phyloP scores from a whole-genome alignment of 2,113 vertebrate genomes.

The Myxocyprinus asiaticus region DNA sequence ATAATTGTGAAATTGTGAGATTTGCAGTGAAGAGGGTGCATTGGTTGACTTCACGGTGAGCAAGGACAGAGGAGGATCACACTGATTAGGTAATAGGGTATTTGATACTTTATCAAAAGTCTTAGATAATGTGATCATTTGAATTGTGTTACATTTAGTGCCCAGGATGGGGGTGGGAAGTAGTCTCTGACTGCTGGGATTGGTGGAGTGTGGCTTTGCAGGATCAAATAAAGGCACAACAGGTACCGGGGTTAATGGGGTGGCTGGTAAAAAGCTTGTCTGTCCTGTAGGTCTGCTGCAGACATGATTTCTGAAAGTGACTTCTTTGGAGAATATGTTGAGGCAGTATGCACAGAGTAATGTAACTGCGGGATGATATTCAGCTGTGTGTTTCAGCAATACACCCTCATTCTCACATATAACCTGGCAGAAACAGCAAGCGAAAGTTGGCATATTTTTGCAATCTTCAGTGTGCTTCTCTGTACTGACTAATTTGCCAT shows the following conservation, averaged over 20 bases:
- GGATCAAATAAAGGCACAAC: too few species aligned
- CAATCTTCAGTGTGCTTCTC: slow-evolving; percentile 58
- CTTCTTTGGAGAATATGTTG: slow-evolving; percentile 60
- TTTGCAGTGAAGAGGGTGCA: not conserved
- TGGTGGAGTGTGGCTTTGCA: too few species aligned
- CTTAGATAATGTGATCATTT: too few species aligned
- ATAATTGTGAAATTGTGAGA: too few species aligned
- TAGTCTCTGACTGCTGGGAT: too few species aligned
- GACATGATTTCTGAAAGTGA: slow-evolving; percentile 51
- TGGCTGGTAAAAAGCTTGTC: not conserved
- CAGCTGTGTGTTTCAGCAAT: slow-evolving; percentile 58
- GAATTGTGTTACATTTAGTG: not conserved
- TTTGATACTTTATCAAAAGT: too few species aligned
- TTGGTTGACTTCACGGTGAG: not conserved
- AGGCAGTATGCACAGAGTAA: slow-evolving; percentile 65
- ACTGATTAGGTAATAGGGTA: too few species aligned
- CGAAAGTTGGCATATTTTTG: slow-evolving; percentile 24
- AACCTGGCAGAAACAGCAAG: slow-evolving; percentile 58
- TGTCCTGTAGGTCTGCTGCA: slow-evolving; percentile 50
- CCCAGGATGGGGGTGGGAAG: not conserved
- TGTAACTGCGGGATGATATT: slow-evolving; percentile 47
- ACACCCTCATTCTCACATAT: slow-evolving; percentile 44
- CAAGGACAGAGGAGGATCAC: too few species aligned
- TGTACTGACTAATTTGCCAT: slow-evolving; percentile 58
- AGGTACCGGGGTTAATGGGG: not conserved